phyloP scores from a whole-genome alignment of 2,113 vertebrate genomes.

The Pseudopodoces humilis region DNA sequence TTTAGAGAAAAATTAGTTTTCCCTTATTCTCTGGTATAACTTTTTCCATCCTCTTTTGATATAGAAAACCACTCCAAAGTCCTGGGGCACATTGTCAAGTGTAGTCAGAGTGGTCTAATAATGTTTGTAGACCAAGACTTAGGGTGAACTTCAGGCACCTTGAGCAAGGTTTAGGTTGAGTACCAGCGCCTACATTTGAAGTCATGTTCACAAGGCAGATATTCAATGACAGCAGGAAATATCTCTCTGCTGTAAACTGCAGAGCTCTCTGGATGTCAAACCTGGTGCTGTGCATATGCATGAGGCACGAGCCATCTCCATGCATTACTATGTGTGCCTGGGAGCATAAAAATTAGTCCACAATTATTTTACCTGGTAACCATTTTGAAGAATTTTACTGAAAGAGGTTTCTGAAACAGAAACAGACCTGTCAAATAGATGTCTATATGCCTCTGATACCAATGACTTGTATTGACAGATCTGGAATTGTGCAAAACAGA shows the following conservation, averaged over 20 bases:
- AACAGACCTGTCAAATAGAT: neutral
- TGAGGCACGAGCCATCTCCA: neutral
- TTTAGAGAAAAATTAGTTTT: no score
- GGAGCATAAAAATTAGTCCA: neutral
- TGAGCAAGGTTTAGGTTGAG: neutral
- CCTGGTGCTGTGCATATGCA: neutral
- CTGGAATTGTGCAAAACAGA: neutral
- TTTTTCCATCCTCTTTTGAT: neutral
- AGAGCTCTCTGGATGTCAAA: neutral
- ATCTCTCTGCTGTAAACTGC: neutral
- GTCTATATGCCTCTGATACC: neutral
- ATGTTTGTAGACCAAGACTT: neutral
- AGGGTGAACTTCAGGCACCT: neutral
- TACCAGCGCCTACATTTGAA: neutral
- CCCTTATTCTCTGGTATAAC: neutral
- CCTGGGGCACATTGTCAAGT: neutral
- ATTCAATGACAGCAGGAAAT: neutral
- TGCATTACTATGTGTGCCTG: neutral
- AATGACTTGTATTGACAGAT: neutral
- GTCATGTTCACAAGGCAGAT: neutral
- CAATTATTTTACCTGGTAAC: neutral
- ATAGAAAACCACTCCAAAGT: neutral
- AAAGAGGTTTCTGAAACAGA: neutral
- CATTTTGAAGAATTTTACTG: neutral
- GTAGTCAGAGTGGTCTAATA: neutral